These are phyloP conservation scores for Centroberyx gerrardi DNA, from an alignment of 2,797 vertebrate species.

Conservation along the genomic window DNA sequence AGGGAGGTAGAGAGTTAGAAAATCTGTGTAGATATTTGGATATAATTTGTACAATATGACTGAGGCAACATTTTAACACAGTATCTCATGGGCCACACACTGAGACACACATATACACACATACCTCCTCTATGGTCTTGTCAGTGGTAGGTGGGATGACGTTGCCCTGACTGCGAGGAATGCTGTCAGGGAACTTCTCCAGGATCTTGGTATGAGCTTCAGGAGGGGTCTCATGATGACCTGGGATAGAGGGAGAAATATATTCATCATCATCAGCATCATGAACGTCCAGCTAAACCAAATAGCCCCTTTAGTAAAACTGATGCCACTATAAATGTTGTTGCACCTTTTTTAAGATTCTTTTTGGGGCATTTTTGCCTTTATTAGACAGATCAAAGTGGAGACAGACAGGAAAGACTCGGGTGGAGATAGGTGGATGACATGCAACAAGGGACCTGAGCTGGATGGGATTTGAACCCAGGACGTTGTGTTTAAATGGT, in stretches of 20 bases:
- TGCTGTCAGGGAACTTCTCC: slow-evolving; percentile 93
- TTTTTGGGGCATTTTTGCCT: no score
- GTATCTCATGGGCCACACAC: neutral
- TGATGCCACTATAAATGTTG: no score
- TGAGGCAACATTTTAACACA: neutral
- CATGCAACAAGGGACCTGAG: no score
- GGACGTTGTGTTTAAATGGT: no score
- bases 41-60: neutral
- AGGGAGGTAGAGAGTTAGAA: neutral
- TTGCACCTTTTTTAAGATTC: no score
- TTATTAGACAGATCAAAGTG: no score
- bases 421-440: no score
- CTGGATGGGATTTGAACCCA: no score
- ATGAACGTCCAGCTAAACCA: neutral
- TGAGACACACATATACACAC: neutral
- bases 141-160: slow-evolving; percentile 93
- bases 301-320: neutral
- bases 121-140: slow-evolving; percentile 88
- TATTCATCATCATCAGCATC: neutral
- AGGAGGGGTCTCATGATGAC: slow-evolving; percentile 96
- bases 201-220: slow-evolving; percentile 95
- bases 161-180: slow-evolving; percentile 91
- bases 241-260: slow-evolving; percentile 72
- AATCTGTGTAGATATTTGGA: neutral
- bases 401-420: no score